These are phyloP conservation scores for Agapornis roseicollis DNA, from an alignment of 2,113 vertebrate species.

Conservation along the genomic window DNA sequence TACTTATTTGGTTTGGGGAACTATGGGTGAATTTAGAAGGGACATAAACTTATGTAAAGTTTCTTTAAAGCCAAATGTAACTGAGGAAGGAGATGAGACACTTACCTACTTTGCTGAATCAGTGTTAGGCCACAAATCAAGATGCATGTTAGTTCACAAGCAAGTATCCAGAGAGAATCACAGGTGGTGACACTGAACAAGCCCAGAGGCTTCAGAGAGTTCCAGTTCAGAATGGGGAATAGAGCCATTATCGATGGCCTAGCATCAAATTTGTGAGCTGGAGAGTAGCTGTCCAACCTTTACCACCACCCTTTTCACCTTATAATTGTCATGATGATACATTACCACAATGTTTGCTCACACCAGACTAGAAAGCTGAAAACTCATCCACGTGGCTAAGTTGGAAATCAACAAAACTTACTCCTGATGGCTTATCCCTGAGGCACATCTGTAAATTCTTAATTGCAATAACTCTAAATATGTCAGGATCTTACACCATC, in stretches of 20 bases:
- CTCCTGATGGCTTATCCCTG: neutral
- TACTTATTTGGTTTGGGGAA: neutral
- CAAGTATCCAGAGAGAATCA: neutral
- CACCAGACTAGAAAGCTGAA: neutral
- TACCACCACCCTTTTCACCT: neutral
- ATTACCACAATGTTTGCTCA: neutral
- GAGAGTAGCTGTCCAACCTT: neutral
- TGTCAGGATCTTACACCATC: neutral
- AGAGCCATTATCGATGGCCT: neutral
- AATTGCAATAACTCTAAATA: neutral
- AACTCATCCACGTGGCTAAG: neutral
- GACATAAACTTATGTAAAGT: neutral
- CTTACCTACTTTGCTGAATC: neutral
- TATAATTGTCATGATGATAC: neutral
- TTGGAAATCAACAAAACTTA: neutral
- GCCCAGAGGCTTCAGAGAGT: neutral
- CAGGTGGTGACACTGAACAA: neutral
- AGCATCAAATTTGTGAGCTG: neutral
- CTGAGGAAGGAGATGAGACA: neutral
- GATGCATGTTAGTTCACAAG: neutral
- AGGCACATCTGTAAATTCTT: constrained; percentile 12
- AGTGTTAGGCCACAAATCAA: neutral
- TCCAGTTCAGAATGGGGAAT: neutral
- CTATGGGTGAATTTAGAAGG: neutral
- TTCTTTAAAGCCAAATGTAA: neutral